Evolutionary conservation across 2,113 vertebrate genomes (phyloP).

Genomic region (Urocynchramus pylzowi): DNA sequence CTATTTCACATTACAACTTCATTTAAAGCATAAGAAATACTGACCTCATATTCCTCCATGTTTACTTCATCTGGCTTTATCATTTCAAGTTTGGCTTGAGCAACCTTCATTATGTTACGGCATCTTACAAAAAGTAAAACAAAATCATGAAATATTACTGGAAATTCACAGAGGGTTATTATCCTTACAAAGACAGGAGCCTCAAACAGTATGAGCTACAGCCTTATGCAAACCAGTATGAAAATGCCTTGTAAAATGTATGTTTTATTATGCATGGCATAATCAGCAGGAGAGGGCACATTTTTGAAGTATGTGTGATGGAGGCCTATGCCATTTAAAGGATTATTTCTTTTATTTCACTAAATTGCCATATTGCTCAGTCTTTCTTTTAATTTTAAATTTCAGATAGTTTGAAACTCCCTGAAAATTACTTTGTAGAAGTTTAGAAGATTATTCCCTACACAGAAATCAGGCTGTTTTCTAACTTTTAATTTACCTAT

Average conservation of each 20-base stretch:
- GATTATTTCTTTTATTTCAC: not conserved
- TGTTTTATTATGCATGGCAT: not conserved
- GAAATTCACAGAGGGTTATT: not conserved
- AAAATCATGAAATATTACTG: not conserved
- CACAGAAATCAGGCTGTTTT: not conserved
- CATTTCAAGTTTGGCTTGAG: constrained; percentile 93
- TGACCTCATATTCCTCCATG: constrained; percentile 94
- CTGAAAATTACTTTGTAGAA: not conserved
- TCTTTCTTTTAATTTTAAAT: not conserved
- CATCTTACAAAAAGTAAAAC: constrained; percentile 75
- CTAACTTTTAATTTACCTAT: not conserved
- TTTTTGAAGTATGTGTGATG: not conserved
- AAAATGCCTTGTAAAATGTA: not conserved
- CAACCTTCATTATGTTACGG: constrained; percentile 95
- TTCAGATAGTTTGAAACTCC: not conserved
- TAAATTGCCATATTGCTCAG: not conserved
- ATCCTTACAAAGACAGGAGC: not conserved
- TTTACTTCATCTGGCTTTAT: constrained; percentile 95
- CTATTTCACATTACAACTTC: not conserved
- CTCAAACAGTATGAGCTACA: not conserved
- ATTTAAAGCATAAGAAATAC: constrained; percentile 16
- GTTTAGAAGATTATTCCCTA: not conserved
- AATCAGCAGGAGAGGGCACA: not conserved
- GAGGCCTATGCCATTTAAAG: not conserved
- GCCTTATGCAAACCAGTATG: not conserved